phyloP scores from a whole-genome alignment of 2,113 vertebrate genomes.

The Bettongia penicillata region DNA sequence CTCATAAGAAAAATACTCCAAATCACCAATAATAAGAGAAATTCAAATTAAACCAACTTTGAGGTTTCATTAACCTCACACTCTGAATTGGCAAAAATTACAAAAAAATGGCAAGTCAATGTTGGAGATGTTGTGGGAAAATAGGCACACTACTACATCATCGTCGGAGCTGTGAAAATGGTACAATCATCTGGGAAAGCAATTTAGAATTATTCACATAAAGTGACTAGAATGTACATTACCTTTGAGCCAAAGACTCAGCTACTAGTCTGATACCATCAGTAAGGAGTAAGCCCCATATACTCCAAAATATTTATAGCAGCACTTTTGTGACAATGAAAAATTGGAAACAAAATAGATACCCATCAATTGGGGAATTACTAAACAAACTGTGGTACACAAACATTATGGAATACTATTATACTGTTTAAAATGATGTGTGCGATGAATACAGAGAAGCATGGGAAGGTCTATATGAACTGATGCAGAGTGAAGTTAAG shows the following conservation, averaged over 20 bases:
- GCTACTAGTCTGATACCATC: background rate
- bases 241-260: background rate
- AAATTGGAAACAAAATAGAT: background rate
- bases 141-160: background rate
- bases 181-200: background rate
- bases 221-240: background rate
- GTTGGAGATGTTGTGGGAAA: background rate
- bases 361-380: background rate
- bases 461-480: background rate
- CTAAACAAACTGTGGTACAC: background rate
- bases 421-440: background rate
- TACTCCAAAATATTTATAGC: background rate
- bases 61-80: background rate
- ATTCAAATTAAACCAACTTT: background rate
- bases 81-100: background rate
- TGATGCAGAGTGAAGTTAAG: background rate
- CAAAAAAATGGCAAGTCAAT: background rate
- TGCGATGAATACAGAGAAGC: background rate
- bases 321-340: background rate
- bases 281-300: background rate
- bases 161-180: background rate
- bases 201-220: background rate
- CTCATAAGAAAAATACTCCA: background rate
- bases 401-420: background rate
- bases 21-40: background rate